A percentile compares a stretch with the other conserved stretches of the same genome.
These are phyloP conservation scores for Lacerta viridis DNA, from an alignment of 2,797 vertebrate species.

Conservation along the genomic window DNA sequence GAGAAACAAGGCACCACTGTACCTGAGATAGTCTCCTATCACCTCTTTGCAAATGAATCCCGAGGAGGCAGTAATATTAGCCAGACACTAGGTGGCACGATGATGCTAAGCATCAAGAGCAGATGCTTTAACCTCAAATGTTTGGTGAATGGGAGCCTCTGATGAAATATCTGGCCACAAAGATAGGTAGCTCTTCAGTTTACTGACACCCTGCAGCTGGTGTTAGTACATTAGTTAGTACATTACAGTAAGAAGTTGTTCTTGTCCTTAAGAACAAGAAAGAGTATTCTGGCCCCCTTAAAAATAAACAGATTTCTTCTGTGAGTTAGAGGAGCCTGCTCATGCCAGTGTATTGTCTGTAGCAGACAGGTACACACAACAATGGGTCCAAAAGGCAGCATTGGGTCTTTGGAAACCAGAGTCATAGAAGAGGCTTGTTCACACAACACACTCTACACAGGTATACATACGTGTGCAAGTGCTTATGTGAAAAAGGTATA, in stretches of 20 bases:
- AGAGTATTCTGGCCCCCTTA: not conserved
- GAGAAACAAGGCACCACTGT: no score
- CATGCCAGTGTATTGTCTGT: not conserved
- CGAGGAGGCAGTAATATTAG: not conserved
- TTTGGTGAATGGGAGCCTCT: no score
- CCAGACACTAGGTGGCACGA: conserved; percentile 14
- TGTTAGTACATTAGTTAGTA: not conserved
- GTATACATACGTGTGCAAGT: no score
- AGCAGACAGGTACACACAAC: not conserved
- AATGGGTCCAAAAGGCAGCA: not conserved
- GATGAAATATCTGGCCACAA: not conserved
- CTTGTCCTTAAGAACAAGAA: not conserved
- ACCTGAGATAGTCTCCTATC: not conserved
- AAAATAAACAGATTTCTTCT: not conserved
- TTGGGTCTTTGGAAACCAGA: not conserved
- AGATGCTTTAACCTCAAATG: not conserved
- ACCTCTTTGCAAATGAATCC: not conserved
- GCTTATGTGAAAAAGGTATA: no score
- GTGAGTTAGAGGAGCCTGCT: not conserved
- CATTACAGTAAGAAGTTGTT: not conserved
- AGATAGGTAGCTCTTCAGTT: no score
- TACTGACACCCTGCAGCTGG: not conserved
- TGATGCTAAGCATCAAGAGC: not conserved
- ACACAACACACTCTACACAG: no score
- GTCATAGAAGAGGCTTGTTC: no score